Conservation (phyloP, 2,797 vertebrate species). For the Sparus aurata region DNA sequence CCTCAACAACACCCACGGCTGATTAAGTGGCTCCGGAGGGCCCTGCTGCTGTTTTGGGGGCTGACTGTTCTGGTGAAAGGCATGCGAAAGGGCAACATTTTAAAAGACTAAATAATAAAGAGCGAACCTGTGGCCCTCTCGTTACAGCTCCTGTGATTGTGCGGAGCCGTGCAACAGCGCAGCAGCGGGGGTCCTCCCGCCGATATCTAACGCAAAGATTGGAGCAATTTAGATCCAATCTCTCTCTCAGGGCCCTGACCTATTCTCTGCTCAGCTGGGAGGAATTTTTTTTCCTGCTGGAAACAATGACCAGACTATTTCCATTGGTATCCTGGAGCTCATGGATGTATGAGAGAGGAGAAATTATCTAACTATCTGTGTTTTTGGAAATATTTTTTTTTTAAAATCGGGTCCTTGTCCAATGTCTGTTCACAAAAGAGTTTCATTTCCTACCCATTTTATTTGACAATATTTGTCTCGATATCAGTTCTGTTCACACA, state of each 20-base stretch:
- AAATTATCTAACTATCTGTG: background rate
- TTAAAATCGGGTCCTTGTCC: background rate
- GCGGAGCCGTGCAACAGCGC: constrained; percentile 46
- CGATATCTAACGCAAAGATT: constrained; percentile 71
- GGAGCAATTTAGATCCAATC: constrained; percentile 81
- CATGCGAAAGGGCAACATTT: constrained; percentile 59
- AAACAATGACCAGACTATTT: constrained; percentile 57
- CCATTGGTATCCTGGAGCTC: constrained; percentile 20
- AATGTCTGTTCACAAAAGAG: background rate
- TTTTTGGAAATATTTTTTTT: background rate
- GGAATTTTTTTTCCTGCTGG: constrained; percentile 41
- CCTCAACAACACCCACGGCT: constrained; percentile 55
- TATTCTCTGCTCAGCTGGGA: constrained; percentile 62
- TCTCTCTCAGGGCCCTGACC: constrained; percentile 63
- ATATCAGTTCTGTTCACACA: background rate
- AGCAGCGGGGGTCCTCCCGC: constrained; percentile 33
- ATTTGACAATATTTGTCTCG: background rate
- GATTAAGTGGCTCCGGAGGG: constrained; percentile 64
- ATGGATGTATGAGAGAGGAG: background rate
- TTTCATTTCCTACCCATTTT: constrained; percentile 3
- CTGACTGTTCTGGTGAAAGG: constrained; percentile 35
- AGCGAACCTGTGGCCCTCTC: constrained; percentile 63
- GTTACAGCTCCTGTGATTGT: constrained; percentile 64
- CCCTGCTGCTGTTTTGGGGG: constrained; percentile 44
- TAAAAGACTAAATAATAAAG: constrained; percentile 73